Percentiles rank a stretch among this genome's conserved stretches.
phyloP scores from a whole-genome alignment of 2,113 vertebrate species.

The Sitta europaea region DNA sequence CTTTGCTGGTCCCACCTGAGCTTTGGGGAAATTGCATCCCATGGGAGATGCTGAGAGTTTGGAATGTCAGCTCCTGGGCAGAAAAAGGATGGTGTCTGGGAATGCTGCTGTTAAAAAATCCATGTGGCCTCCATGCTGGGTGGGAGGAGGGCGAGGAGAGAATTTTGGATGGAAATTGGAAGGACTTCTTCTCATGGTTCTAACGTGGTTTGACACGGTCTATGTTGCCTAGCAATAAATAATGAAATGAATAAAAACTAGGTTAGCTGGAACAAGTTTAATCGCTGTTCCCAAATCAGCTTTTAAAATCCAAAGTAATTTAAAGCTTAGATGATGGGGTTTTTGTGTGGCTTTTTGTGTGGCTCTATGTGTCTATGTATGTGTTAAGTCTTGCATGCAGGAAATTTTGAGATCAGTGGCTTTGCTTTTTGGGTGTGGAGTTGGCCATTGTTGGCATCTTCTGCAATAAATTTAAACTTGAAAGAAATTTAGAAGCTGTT shows the following conservation, averaged over 20 bases:
- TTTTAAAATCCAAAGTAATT: conserved; percentile 60
- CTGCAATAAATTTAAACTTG: conserved; percentile 33
- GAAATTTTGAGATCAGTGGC: conserved; percentile 14
- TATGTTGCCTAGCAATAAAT: conserved; percentile 64
- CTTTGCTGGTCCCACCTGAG: neutral
- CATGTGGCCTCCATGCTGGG: neutral
- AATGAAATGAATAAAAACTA: conserved; percentile 61
- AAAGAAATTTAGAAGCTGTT: conserved; percentile 22
- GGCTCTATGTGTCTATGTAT: neutral
- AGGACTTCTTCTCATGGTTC: conserved; percentile 31
- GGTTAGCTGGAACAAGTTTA: conserved; percentile 66
- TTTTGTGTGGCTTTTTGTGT: neutral
- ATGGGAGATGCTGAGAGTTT: neutral
- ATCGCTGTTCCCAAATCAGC: conserved; percentile 56
- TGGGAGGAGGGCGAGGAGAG: neutral
- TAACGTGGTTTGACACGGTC: conserved; percentile 46
- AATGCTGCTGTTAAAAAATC: neutral
- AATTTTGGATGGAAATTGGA: conserved; percentile 16
- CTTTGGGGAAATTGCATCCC: neutral
- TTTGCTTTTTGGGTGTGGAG: conserved; percentile 22
- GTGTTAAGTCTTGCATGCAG: neutral
- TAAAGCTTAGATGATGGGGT: conserved; percentile 18
- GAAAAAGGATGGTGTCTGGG: neutral
- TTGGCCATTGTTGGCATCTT: conserved; percentile 40
- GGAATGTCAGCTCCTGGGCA: neutral